Base-by-base conservation (phyloP, 1,140 invertebrate genomes). In the Brachionus rubens region DNA sequence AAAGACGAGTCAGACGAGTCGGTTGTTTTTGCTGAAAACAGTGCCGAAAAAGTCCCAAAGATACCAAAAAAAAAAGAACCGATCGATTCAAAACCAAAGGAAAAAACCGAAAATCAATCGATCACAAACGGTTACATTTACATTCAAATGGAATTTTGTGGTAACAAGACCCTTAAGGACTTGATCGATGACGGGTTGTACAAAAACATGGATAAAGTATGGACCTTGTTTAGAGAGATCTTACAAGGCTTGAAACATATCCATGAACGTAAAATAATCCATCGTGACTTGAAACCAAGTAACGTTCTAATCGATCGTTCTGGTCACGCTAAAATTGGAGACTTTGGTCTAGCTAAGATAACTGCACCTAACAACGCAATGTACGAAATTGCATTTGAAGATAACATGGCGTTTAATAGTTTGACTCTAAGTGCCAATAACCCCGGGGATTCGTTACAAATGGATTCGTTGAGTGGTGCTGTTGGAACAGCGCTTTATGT, bases 81-180 rank as follows among this genome's bases (percentile, higher is more conserved):
- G 7, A 14, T 3, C n/a, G 28, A 7, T 6, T 1, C 1, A 50
- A 48, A 72, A 72, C 14, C 12, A 21, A 26, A 24, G 5, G 4
- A 56, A 33, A 56, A 56, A 36, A 9, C 14, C 26, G 72, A 28
- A 30, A 30, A 10, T 28, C 3, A 28, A 28, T 6, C 3, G 4
- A 24, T 21, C 26, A 59, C 3, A 21, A 21, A 19, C 1, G 36
- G 56, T 12, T 59, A 50, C 43, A 59, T 59, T 47, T 76, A 43
- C 24, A 76, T 76, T 40, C 54, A 76, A 26, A 76, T 76, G 75
- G 75, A 76, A 41, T 76, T 62, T 28, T 76, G 75, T 21, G 75
- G 48, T 4, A 43, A 43, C 3, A 65, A 65, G 14, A 76, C 75
- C 9, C 48, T 76, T 14, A 76, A 76, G 26, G 52, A 76, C n/a